Evolutionary conservation across 1,140 invertebrate genomes (phyloP), one percentile per base, ranked within the genome.

Genomic region (Cydia amplana): DNA sequence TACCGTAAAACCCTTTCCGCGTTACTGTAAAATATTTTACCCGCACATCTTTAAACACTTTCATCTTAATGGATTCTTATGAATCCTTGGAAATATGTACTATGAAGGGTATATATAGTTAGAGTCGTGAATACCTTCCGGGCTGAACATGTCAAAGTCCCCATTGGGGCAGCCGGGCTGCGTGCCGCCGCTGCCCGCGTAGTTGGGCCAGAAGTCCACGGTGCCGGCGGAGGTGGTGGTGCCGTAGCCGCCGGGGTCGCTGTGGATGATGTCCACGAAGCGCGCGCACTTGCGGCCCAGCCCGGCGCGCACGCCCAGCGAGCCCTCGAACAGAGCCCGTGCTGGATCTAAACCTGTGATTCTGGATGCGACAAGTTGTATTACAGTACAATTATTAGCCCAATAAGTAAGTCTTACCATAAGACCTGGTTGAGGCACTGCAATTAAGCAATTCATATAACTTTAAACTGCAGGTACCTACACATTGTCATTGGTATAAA

Each of bases 201-300:
- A 94, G 83, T 95, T 95, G 0, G 95, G 95, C 91, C 94, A 96
- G 77, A 95, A 94, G 77, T 96, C 95, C 2, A 93, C 93, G 1
- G 93, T 93, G 1, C 95, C 95, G 0, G 94, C 84, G 0, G 94
- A 87, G 2, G 89, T 82, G 20, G 88, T 87, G 70, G 94, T 94
- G 9, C 92, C 92, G 73, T 92, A 93, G 43, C 85, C 82, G 4
- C 91, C 91, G 18, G 92, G 88, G 78, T 94, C 93, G 6, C 92
- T 93, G 76, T 95, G 94, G n/a, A 94, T 87, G 36, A 94, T 91
- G 77, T 94, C 94, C 0, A 95, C 94, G 75, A 94, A 94, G 32
- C 82, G 81, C 0, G 92, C 94, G 78, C 94, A 94, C 0, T 82
- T 84, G 1, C 87, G 78, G 80, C 90, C 86, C 72, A 91, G 55